Conservation (phyloP, 2,888 invertebrate species). For the Neria commutata region DNA sequence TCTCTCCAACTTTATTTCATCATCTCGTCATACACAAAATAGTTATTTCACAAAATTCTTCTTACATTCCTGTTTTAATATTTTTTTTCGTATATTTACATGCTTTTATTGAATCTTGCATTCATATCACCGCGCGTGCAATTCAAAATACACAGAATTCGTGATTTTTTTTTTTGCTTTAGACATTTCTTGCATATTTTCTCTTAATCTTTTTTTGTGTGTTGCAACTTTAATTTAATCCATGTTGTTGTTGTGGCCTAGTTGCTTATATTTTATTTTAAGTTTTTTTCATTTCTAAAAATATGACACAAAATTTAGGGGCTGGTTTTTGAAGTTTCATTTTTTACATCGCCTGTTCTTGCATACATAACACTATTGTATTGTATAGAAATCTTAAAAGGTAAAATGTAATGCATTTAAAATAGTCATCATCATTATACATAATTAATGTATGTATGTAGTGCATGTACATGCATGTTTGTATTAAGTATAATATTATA, state of each 20-base stretch:
- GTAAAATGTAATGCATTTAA: slow-evolving; percentile 1
- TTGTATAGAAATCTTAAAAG: background rate
- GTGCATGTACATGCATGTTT: background rate
- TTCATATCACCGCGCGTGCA: slow-evolving; percentile 5
- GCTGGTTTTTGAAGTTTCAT: no score
- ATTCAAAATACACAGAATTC: background rate
- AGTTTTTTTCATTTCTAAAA: background rate
- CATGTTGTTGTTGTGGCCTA: no score
- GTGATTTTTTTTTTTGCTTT: background rate
- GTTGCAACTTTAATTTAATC: no score
- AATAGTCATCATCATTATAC: background rate
- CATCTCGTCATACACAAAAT: no score
- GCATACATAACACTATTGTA: background rate
- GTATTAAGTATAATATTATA: background rate
- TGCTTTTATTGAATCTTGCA: slow-evolving; percentile 1
- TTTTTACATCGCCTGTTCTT: background rate
- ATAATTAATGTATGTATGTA: background rate
- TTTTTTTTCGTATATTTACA: background rate
- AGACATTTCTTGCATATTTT: no score
- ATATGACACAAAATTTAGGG: background rate
- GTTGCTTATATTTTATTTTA: no score
- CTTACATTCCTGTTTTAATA: background rate
- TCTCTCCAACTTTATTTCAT: background rate
- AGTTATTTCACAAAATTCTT: background rate
- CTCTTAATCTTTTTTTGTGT: no score